Percentiles rank a stretch among this genome's conserved stretches.
phyloP scores from a whole-genome alignment of 2,888 invertebrate genomes.

The Lasioglossum figueresi region DNA sequence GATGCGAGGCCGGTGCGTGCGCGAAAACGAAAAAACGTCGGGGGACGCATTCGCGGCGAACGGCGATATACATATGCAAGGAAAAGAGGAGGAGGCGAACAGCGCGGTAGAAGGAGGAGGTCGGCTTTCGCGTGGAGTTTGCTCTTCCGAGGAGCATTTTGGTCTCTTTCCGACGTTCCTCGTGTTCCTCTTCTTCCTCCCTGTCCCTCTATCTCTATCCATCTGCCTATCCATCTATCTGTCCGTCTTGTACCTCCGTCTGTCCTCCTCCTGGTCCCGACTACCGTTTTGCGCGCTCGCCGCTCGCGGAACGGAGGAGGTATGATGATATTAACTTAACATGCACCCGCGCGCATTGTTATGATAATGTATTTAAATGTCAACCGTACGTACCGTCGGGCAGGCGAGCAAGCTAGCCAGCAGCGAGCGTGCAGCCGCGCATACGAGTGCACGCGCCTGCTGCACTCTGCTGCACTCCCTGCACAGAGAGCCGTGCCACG shows the following conservation, averaged over 20 bases:
- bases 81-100: not conserved
- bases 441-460: conserved; percentile 60
- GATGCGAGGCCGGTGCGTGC: conserved; percentile 54
- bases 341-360: conserved; percentile 80
- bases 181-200: conserved; percentile 3
- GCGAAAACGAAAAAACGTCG: conserved; percentile 38
- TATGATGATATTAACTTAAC: conserved; percentile 79
- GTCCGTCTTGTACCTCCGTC: conserved; percentile 17
- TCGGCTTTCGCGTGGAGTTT: conserved; percentile 36
- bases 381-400: conserved; percentile 66
- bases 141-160: not conserved
- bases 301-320: conserved; percentile 62
- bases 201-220: conserved; percentile 22
- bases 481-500: conserved; percentile 15
- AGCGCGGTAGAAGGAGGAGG: not conserved
- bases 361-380: conserved; percentile 82
- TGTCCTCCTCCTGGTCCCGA: conserved; percentile 22
- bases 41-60: conserved; percentile 15
- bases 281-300: conserved; percentile 63
- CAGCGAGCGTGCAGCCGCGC: conserved; percentile 49
- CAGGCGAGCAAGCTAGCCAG: conserved; percentile 36
- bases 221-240: conserved; percentile 26
- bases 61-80: conserved; percentile 18
- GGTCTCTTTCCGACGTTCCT: conserved; percentile 24
- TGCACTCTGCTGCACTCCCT: not conserved